Base-by-base conservation (phyloP, 2,888 invertebrate genomes). In the Lasioglossum zephyrum region DNA sequence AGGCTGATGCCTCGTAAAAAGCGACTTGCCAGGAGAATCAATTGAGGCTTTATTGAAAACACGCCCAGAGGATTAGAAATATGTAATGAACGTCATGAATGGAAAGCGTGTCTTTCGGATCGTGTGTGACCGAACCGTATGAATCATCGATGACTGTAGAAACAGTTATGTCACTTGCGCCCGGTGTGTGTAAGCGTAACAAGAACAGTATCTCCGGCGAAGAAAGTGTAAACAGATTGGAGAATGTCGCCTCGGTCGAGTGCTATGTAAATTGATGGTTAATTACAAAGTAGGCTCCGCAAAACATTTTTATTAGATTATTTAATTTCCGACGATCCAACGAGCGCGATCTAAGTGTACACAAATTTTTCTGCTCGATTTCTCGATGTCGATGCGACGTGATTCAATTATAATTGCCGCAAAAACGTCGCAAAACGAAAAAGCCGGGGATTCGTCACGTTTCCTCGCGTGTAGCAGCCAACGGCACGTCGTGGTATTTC, bases 141-240 rank as follows among this genome's bases (percentile, higher is more conserved):
- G 87, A 87, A 73, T 87, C 87, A 87, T 57, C 79, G 39, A 18
- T 57, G 36, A 86, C 73, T 83, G 83, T 70, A 79, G 83, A 79
- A 76, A 69, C 57, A 41, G 41, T 81, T 60, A 53, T 69, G 79
- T 78, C 79, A 84, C 74, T 81, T 73, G 57, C 26, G 16, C 44
- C 18, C 72, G 53, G 73, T 39, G 60, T 47, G 72, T 75, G 73
- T 57, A 80, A 78, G 66, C 31, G 22, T 36, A 63, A 70, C 73
- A 82, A 78, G 73, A 26, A 78, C 72, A 80, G 13, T 77, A 31
- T 26, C 26, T 5, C n/a, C 22, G 5, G 47, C 22, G 49, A 77
- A 6, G 49, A 74, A 74, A 44, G 26, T 63, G 18, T 53, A 75
- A 18, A 39, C 41, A 22, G 6, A 47, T 73, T 26, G n/a, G 4